Base-by-base conservation (phyloP, 2,797 vertebrate genomes). In the Silurus aristotelis region DNA sequence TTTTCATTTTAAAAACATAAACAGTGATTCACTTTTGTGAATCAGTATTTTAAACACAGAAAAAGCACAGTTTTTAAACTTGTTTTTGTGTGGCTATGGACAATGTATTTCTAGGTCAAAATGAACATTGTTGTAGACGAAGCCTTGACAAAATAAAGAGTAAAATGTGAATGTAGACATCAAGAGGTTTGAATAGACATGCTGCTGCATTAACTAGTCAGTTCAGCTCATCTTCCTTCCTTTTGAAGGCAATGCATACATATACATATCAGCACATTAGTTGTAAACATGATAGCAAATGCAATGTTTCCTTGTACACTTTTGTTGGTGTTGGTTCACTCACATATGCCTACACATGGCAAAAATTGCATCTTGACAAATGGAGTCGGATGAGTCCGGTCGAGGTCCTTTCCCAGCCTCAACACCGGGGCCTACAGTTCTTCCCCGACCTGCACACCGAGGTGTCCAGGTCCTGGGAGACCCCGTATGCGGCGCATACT, bases 1-100 rank as follows among this genome's bases (percentile, higher is more conserved):
- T 5, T 46, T 76, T 10, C 12, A 76, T 56, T 64, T 48, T 58
- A 14, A 52, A 31, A 38, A 72, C 67, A 85, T 72, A 80, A 84
- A 60, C 56, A 79, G 56, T 61, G 6, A 72, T 80, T 78, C 48
- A 14, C 48, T 61, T 76, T 72, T 48, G 10, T 77, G 15, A 38
- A 70, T 38, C 55, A 77, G 6, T 60, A 60, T 12, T 20, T 12
- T 12, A 38, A 77, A 60, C 56, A 60, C 15, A 58, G 58, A 25
- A 31, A 76, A 55, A 17, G 25, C 75, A 58, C 25, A 60, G 3
- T 15, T 15, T 60, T 60, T 6, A 9, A 31, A 3, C 52, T 60
- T 77, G 58, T 8, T 38, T 14, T 76, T 31, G 52, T 52, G 52
- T 31, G 27, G 75, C 15, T 38, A 25, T 77, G 75, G 55, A 77